These are phyloP conservation scores for Amphipoea oculea DNA, from an alignment of 2,888 invertebrate species.

Conservation along the genomic window DNA sequence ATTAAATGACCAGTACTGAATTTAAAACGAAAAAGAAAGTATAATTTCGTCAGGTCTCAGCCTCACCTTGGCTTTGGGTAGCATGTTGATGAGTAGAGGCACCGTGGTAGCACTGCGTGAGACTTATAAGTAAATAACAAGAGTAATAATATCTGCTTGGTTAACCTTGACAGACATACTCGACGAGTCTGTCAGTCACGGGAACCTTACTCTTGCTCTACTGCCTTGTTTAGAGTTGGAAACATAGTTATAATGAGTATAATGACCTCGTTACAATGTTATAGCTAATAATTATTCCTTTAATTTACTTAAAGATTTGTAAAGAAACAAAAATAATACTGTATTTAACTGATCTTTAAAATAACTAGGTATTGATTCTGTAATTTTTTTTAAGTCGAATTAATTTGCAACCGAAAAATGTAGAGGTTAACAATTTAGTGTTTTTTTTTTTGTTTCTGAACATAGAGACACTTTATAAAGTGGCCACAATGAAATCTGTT, in stretches of 20 bases:
- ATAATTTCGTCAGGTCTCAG: constrained; percentile 29
- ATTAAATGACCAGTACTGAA: constrained; percentile 32
- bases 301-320: constrained; percentile 45
- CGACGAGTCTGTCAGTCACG: constrained; percentile 35
- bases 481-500: constrained; percentile 80
- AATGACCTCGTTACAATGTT: constrained; percentile 22
- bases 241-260: constrained; percentile 13
- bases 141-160: constrained; percentile 35
- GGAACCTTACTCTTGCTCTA: constrained; percentile 37
- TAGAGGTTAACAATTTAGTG: neutral
- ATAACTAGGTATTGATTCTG: neutral
- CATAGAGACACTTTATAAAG: constrained; percentile 61
- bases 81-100: constrained; percentile 50
- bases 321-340: constrained; percentile 56
- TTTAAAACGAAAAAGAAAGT: constrained; percentile 20
- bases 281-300: constrained; percentile 60
- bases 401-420: no score
- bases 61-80: constrained; percentile 37
- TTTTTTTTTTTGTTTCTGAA: constrained; percentile 61
- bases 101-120: constrained; percentile 34
- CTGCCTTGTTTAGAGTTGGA: constrained; percentile 38
- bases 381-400: neutral
- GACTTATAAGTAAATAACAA: constrained; percentile 48
- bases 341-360: neutral
- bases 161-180: constrained; percentile 48